Percentiles rank a stretch among this genome's conserved stretches.
Evolutionary conservation across 2,797 vertebrate genomes (phyloP).

Genomic region (Anomalospiza imberbis): DNA sequence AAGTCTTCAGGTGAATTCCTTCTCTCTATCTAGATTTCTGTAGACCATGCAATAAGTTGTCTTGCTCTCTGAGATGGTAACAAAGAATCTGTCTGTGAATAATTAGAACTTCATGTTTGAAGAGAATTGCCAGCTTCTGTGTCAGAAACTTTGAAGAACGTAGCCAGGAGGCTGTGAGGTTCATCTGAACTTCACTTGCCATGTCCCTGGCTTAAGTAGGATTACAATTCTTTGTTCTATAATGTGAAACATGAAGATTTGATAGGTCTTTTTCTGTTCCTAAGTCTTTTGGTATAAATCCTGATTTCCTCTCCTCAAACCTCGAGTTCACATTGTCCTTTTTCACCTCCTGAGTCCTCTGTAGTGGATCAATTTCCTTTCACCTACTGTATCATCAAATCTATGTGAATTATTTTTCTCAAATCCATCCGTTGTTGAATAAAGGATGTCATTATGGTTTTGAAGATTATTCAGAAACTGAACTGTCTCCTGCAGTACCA

Average conservation of each 20-base stretch:
- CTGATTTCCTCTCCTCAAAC: neutral
- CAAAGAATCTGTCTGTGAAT: neutral
- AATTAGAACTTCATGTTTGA: constrained; percentile 13
- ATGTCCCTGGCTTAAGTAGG: neutral
- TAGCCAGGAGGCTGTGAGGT: neutral
- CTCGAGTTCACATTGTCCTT: neutral
- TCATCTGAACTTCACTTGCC: neutral
- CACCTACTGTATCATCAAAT: neutral
- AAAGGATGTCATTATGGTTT: neutral
- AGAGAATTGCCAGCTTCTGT: neutral
- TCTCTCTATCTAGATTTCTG: neutral
- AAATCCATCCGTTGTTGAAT: neutral
- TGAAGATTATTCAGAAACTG: constrained; percentile 3
- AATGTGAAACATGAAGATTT: neutral
- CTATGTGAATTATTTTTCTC: neutral
- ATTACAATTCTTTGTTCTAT: neutral
- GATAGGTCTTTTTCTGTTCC: neutral
- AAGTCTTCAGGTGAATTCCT: neutral
- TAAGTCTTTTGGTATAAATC: neutral
- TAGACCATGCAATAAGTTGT: neutral
- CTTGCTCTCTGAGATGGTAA: neutral
- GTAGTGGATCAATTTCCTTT: neutral
- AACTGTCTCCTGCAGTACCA: neutral
- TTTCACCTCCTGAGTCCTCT: neutral
- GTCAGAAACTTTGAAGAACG: neutral